Evolutionary conservation across 2,888 invertebrate species (phyloP), one percentile per base, ranked within the genome.

Genomic region (Muschampia plurimacula): DNA sequence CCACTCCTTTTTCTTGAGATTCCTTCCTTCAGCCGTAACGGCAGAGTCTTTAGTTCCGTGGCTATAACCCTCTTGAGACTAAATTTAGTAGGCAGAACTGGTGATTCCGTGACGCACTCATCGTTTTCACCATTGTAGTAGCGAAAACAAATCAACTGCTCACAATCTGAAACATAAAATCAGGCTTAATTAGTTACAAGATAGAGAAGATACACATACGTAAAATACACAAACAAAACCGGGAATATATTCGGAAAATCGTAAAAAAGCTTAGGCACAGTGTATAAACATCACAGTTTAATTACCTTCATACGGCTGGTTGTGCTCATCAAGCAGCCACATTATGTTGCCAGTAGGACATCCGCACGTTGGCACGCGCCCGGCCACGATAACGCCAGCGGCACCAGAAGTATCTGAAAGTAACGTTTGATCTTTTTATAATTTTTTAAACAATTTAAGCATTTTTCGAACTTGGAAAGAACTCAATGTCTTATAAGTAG

Each of bases 271-370:
- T 13, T 13, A 32, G 32, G 4, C 9, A 36, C 39, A 22, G 52
- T 62, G n/a, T 9, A 10, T n/a, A n/a, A n/a, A n/a, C 12, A 22
- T 49, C 9, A 44, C 1, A 44, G 55, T 57, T 55, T 55, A 81
- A 84, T 90, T 89, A 95, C 96, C 95, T 95, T 95, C 95, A 90
- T 95, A 95, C 83, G 95, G 95, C 86, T 95, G 93, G 87, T 95
- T 94, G 84, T 96, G 96, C 90, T 96, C 95, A 90, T 96, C 96
- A 86, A 96, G 94, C 85, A 96, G 95, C 96, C 96, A 96, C 96
- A 96, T 96, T 86, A 95, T 95, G 91, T 95, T 95, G 86, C 95
- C 95, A 88, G 91, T 94, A 84, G 91, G 88, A 87, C 94, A 94
- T 92, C 94, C 93, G 92, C 95, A 94, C 81, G 95, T 94, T 88